Evolutionary conservation across 2,113 vertebrate genomes (phyloP).

Genomic region (Dipodomys spectabilis): DNA sequence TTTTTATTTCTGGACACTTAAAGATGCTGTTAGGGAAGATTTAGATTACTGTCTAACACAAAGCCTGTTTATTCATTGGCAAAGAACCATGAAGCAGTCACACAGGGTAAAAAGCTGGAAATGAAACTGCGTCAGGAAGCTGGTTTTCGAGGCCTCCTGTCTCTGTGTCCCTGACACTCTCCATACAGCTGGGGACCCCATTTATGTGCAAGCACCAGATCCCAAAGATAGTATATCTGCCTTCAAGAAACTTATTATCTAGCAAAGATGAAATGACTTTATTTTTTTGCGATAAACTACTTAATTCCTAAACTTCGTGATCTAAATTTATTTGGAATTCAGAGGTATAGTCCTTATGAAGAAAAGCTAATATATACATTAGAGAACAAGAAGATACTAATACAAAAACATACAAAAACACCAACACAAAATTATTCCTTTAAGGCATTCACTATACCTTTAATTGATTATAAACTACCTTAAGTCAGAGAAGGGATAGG

Average conservation of each 20-base stretch:
- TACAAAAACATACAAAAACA: background rate
- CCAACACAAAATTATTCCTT: slow-evolving; percentile 31
- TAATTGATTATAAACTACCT: slow-evolving; percentile 13
- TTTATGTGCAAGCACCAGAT: background rate
- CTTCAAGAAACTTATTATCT: slow-evolving; percentile 68
- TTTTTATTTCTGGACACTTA: slow-evolving; percentile 80
- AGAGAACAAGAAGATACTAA: slow-evolving; percentile 26
- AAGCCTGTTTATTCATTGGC: slow-evolving; percentile 59
- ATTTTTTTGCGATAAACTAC: background rate
- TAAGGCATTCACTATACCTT: slow-evolving; percentile 8
- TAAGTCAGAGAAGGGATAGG: background rate
- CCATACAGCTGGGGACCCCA: background rate
- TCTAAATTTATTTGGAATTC: slow-evolving; percentile 29
- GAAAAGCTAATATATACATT: slow-evolving; percentile 26
- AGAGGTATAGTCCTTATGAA: background rate
- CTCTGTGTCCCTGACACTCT: background rate
- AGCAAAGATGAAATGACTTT: background rate
- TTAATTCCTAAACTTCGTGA: background rate
- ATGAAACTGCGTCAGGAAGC: background rate
- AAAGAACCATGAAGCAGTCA: slow-evolving; percentile 3
- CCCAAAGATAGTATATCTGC: background rate
- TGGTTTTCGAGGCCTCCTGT: background rate
- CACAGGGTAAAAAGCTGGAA: background rate
- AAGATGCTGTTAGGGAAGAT: slow-evolving; percentile 72
- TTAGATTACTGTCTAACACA: slow-evolving; percentile 80